These are phyloP conservation scores for Endotricha flammealis DNA, from an alignment of 2,888 invertebrate species.

Conservation along the genomic window DNA sequence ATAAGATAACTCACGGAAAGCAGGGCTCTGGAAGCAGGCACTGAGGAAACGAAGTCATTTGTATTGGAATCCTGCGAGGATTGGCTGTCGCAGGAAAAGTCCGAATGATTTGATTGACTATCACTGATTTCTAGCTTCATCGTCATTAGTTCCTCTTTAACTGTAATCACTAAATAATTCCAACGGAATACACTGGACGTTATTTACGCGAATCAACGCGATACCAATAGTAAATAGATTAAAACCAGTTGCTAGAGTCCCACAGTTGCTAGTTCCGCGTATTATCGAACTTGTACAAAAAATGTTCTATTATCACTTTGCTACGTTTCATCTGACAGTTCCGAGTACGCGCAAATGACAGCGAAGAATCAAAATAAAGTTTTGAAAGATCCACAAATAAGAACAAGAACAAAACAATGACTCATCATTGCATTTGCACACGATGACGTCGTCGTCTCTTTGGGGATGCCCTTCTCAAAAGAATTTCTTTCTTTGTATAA, in stretches of 20 bases:
- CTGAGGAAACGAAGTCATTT: conserved; percentile 61
- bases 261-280: too few species aligned
- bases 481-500: conserved; percentile 38
- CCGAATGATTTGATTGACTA: conserved; percentile 79
- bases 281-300: conserved; percentile 30
- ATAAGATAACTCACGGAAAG: conserved; percentile 51
- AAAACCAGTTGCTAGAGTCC: conserved; percentile 30
- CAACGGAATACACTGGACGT: conserved; percentile 8
- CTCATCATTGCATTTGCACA: conserved; percentile 56
- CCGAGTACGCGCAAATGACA: conserved; percentile 40
- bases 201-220: conserved; percentile 43
- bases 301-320: conserved; percentile 22
- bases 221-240: conserved; percentile 31
- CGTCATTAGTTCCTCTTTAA: conserved; percentile 54
- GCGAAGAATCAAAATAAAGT: conserved; percentile 47
- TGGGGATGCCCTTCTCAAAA: conserved; percentile 74
- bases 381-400: conserved; percentile 45
- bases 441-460: conserved; percentile 59
- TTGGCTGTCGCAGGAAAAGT: conserved; percentile 79
- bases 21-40: conserved; percentile 53
- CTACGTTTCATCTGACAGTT: conserved; percentile 55
- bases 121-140: conserved; percentile 81
- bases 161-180: conserved; percentile 12
- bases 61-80: conserved; percentile 77
- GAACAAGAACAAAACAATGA: conserved; percentile 65